Evolutionary conservation across 2,113 vertebrate genomes (phyloP).

Genomic region (Calonectris borealis): DNA sequence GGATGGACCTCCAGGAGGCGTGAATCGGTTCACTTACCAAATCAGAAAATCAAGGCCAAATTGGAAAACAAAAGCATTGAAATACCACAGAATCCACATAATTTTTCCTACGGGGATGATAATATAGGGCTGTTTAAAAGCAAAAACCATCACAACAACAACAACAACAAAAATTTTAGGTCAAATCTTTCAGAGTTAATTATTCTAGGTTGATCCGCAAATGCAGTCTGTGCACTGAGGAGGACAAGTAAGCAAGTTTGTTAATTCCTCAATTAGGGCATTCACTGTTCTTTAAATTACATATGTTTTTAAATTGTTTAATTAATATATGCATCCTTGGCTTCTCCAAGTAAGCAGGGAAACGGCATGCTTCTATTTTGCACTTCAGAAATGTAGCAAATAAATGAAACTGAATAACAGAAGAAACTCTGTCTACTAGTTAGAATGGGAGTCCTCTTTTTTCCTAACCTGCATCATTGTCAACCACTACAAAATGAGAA

Average conservation of each 20-base stretch:
- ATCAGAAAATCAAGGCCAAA: constrained; percentile 5
- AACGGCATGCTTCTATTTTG: background rate
- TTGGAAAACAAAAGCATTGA: background rate
- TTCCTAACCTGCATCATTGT: background rate
- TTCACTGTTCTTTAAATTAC: background rate
- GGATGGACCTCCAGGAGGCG: background rate
- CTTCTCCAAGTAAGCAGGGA: background rate
- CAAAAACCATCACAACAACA: background rate
- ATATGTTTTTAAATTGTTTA: background rate
- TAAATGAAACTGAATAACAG: background rate
- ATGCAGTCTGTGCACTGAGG: background rate
- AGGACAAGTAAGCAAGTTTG: background rate
- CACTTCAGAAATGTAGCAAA: background rate
- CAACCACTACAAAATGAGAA: background rate
- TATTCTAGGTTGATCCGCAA: background rate
- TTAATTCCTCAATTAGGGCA: background rate
- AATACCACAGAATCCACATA: background rate
- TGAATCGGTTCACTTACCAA: background rate
- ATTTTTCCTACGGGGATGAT: background rate
- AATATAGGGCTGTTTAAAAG: background rate
- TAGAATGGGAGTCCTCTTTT: background rate
- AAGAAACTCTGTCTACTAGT: background rate
- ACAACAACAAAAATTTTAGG: background rate
- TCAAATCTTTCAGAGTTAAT: background rate
- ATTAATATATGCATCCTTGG: background rate